Base-by-base conservation (phyloP, 2,797 vertebrate species). In the Taeniopygia guttata region DNA sequence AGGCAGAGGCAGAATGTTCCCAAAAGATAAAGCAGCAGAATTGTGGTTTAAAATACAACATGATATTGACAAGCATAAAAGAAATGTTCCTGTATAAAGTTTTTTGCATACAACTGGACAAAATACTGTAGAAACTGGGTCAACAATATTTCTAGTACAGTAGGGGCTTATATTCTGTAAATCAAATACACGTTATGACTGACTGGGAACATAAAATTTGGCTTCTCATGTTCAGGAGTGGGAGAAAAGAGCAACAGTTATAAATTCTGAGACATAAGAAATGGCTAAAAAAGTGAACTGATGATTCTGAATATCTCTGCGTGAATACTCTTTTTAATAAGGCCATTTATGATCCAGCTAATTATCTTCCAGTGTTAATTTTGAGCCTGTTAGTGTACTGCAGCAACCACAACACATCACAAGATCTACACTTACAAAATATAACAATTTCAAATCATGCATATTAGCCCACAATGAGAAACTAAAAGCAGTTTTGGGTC, bases 311-410 rank as follows among this genome's bases (percentile, higher is more conserved):
- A 6, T 54, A 92, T 10, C 30, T 54, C 56, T 55, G 13, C 15
- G 42, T 13, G 21, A 86, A 36, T 74, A 77, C 40, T 59, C 23
- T 26, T 76, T 80, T 78, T 62, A 69, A 48, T 48, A 93, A 42
- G 11, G 23, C 77, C 91, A 78, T 79, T 82, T 92, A 89, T 84
- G 82, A 94, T 67, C 5, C 0, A 82, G 52, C 26, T 84, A 82
- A 91, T 87, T 95, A 77, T 78, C 64, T 85, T 42, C 45, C 54
- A 46, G 30, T 30, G 66, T 85, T 85, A 66, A 91, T 92, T 92
- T 56, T 84, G 66, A 87, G 80, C 36, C 38, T 78, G 36, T 62
- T 81, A 75, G 60, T 14, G n/a, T 38, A 40, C 46, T 73, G 84
- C n/a, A 84, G 74, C 48, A 95, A 77, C 30, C 72, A 80, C 68